Conservation (phyloP, 2,113 vertebrate genomes). For the Syrrhaptes paradoxus region DNA sequence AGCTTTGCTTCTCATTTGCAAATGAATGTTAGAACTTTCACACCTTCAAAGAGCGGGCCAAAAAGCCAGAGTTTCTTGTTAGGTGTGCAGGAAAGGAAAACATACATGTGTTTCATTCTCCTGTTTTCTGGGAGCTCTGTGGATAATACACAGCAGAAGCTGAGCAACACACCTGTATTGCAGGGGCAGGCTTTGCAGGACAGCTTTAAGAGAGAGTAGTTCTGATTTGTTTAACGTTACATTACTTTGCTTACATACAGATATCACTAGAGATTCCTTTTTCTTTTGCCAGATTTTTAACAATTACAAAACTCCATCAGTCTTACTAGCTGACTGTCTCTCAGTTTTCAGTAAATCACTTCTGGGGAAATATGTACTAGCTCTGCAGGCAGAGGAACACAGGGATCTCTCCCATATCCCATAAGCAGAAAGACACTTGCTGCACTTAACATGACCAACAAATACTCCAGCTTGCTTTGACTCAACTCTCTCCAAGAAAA, state of each 20-base stretch:
- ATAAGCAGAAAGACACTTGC: background rate
- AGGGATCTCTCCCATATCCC: background rate
- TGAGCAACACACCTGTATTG: background rate
- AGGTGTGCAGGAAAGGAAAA: background rate
- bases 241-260: background rate
- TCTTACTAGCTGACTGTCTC: background rate
- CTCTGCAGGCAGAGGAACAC: background rate
- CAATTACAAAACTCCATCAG: background rate
- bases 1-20: background rate
- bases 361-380: background rate
- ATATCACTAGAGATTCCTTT: background rate
- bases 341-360: background rate
- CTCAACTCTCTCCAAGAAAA: background rate
- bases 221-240: background rate
- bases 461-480: background rate
- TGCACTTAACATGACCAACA: background rate
- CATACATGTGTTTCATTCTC: fast-evolving
- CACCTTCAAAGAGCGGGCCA: background rate
- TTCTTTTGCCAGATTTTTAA: background rate
- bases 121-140: background rate
- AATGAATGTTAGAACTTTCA: background rate
- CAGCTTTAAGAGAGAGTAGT: background rate
- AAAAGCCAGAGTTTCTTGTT: background rate
- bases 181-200: background rate
- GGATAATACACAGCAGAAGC: background rate